A percentile compares a stretch with the other conserved stretches of the same genome.
Conservation (phyloP, 2,113 vertebrate species). For the Gymnarchus niloticus region DNA sequence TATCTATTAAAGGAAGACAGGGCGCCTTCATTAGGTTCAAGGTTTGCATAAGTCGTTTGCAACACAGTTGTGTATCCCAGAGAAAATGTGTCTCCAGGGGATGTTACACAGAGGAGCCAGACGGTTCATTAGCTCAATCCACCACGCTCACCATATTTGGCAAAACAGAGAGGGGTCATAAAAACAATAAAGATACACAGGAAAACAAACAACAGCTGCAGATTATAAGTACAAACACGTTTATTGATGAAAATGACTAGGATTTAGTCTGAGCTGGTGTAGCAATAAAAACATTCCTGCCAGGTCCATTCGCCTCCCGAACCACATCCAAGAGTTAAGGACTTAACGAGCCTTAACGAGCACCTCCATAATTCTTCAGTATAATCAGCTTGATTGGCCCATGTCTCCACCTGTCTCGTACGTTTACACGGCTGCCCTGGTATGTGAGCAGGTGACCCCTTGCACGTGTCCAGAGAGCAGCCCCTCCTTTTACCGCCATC, state of each 20-base stretch:
- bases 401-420: background rate
- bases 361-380: conserved; percentile 36
- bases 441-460: background rate
- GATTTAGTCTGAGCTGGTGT: background rate
- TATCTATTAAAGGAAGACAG: background rate
- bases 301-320: background rate
- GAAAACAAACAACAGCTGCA: background rate
- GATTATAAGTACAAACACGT: background rate
- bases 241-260: background rate
- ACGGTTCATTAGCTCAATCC: background rate
- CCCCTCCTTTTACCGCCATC: background rate
- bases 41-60: background rate
- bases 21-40: background rate
- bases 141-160: background rate
- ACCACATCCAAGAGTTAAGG: conserved; percentile 19
- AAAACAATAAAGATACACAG: background rate
- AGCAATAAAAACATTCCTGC: background rate
- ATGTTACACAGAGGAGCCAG: background rate
- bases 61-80: background rate
- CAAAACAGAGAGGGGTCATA: background rate
- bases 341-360: conserved; percentile 32
- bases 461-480: background rate
- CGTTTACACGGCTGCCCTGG: background rate
- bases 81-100: background rate
- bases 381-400: conserved; percentile 29